Evolutionary conservation across 2,113 vertebrate species (phyloP).

Genomic region (Tachysurus vachellii): DNA sequence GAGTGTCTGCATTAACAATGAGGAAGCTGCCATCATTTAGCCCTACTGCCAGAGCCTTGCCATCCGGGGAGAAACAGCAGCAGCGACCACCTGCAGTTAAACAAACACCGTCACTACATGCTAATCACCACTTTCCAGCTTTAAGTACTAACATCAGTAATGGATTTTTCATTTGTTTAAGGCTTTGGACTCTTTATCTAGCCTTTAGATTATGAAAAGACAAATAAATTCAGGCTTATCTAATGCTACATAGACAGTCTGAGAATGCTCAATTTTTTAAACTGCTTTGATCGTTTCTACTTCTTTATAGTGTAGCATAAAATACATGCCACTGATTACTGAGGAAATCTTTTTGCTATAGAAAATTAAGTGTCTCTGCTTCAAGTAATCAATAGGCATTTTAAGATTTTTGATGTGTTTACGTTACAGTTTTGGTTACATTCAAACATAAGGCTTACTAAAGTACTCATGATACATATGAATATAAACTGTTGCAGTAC

Average conservation of each 20-base stretch:
- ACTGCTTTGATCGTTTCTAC: neutral
- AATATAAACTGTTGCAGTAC: conserved; percentile 5
- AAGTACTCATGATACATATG: neutral
- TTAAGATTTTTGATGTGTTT: conserved; percentile 5
- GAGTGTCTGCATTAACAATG: conserved; percentile 94
- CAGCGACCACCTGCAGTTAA: conserved; percentile 86
- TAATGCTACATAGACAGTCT: conserved; percentile 3
- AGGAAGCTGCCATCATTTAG: conserved; percentile 96
- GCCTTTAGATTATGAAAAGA: neutral
- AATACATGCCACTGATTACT: neutral
- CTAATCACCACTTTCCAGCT: neutral
- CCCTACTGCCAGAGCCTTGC: conserved; percentile 93
- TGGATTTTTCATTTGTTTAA: neutral
- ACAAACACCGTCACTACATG: neutral
- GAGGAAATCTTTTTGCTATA: neutral
- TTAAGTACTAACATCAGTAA: neutral
- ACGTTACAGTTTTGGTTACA: conserved; percentile 24
- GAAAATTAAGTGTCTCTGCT: conserved; percentile 12
- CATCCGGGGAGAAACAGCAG: conserved; percentile 97
- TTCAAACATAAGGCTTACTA: conserved; percentile 18
- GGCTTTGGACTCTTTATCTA: neutral
- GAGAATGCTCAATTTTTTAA: conserved; percentile 16
- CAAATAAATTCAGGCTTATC: neutral
- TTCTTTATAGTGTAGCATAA: neutral
- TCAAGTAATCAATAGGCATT: conserved; percentile 33